Evolutionary conservation across 1,140 invertebrate species (phyloP).

Genomic region (Eciton burchellii): DNA sequence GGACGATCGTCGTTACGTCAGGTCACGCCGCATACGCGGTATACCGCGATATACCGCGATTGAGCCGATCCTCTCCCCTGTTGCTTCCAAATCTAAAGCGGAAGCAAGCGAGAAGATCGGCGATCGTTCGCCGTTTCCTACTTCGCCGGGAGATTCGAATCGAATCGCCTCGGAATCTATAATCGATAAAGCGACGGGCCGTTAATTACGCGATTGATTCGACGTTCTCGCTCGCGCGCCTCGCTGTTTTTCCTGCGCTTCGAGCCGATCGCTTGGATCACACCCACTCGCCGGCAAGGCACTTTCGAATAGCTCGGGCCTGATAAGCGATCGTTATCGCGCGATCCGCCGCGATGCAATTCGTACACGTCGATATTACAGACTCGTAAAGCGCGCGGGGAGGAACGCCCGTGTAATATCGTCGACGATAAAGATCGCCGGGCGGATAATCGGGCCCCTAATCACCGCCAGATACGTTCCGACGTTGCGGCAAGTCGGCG

Average conservation of each 20-base stretch:
- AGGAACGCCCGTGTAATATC: conserved; percentile 12
- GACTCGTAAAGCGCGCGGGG: conserved; percentile 34
- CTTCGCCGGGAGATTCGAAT: conserved; percentile 15
- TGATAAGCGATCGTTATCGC: conserved; percentile 41
- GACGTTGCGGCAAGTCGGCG: neutral
- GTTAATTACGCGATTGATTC: conserved; percentile 12
- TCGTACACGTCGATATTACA: neutral
- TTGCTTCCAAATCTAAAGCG: conserved; percentile 31
- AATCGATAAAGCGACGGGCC: conserved; percentile 39
- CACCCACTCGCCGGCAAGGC: neutral
- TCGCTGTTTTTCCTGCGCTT: neutral
- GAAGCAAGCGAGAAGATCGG: neutral
- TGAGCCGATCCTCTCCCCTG: neutral
- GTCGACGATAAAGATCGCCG: conserved; percentile 24
- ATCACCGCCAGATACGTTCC: neutral
- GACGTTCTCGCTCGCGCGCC: conserved; percentile 16
- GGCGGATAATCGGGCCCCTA: conserved; percentile 13
- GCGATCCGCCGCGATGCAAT: conserved; percentile 1
- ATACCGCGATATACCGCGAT: neutral
- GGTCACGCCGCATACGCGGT: neutral
- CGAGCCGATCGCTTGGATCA: neutral
- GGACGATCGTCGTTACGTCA: conserved; percentile 31
- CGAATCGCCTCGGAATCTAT: conserved; percentile 19
- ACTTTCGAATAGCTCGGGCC: conserved; percentile 4
- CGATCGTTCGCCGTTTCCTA: conserved; percentile 2